Conservation (phyloP, 1,140 invertebrate species). For the Anastatus disparis region DNA sequence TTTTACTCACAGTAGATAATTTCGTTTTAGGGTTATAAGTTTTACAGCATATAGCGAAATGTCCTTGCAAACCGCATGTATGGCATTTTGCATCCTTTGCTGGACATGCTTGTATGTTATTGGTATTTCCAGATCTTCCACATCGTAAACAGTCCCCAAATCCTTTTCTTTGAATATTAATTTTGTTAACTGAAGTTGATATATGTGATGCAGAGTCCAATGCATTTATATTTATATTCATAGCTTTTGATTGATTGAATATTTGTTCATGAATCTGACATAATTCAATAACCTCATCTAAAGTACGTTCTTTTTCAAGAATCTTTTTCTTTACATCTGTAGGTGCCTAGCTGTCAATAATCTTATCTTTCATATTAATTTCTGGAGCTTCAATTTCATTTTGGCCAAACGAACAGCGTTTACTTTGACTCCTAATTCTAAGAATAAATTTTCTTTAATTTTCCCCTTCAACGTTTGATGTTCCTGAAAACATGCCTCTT, state of each 20-base stretch:
- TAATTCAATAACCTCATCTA: conserved; percentile 7
- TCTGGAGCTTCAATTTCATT: too few relatives aligned
- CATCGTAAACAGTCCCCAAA: too few relatives aligned
- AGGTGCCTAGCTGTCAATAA: conserved; percentile 40
- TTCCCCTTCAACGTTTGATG: too few relatives aligned
- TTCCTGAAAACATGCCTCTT: too few relatives aligned
- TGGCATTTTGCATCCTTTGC: conserved; percentile 14
- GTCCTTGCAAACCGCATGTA: conserved; percentile 9
- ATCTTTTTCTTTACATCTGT: conserved; percentile 43
- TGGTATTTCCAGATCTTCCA: too few relatives aligned
- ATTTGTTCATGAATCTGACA: conserved; percentile 7
- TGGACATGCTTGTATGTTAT: not conserved
- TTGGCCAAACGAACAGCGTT: too few relatives aligned
- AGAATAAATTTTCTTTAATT: too few relatives aligned
- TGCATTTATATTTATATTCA: not conserved
- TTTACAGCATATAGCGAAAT: conserved; percentile 7
- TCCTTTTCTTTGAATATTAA: too few relatives aligned
- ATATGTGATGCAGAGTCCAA: not conserved
- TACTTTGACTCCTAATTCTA: too few relatives aligned
- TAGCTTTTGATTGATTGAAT: not conserved
- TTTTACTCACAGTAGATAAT: too few relatives aligned
- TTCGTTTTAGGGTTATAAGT: not conserved
- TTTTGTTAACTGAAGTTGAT: not conserved
- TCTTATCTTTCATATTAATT: too few relatives aligned
- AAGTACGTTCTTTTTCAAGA: conserved; percentile 39